Evolutionary conservation across 2,888 invertebrate genomes (phyloP), one percentile per base, ranked within the genome.

Genomic region (Stenodera caucasica): DNA sequence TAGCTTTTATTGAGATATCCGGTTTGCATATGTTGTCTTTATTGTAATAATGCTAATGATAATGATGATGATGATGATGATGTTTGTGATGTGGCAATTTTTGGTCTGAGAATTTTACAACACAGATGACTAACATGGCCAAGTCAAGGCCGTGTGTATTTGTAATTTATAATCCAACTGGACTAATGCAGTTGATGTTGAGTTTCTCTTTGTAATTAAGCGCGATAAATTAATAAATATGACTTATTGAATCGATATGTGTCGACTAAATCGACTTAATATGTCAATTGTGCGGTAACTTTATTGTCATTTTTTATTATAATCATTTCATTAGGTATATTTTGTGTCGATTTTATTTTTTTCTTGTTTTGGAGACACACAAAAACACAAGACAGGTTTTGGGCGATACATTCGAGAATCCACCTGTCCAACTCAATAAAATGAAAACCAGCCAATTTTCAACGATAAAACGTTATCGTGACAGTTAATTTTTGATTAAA

Each of bases 91-190:
- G 45, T 9, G 3, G 35, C n/a, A 33, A 33, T 33, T n/a, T n/a
- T 33, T 33, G n/a, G 4, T 35, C n/a, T 35, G 35, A 7, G 14
- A 35, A 35, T 35, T 4, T 66, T 66, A 67, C 67, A 71, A 70
- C 63, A 64, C 58, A 33, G 69, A 71, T 68, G 71, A 70, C 66
- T 69, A 69, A 70, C 66, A 65, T 70, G 69, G 63, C 67, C 64
- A 61, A 64, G 69, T 67, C 72, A 73, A 73, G 72, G 72, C 60
- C 71, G 70, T 58, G 18, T 35, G 45, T 32, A 21, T 12, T 65
- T 66, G 70, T 70, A 71, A 72, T 72, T 72, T 72, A 72, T 70
- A 69, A 61, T 57, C 45, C 57, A 61, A 58, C 63, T 63, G 55
- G 53, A 58, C 55, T 55, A 61, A n/a, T 53, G 64, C 63, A 58